Percentiles rank a stretch among this genome's conserved stretches.
Conservation (phyloP, 2,113 vertebrate species). For the Colinus virginianus region DNA sequence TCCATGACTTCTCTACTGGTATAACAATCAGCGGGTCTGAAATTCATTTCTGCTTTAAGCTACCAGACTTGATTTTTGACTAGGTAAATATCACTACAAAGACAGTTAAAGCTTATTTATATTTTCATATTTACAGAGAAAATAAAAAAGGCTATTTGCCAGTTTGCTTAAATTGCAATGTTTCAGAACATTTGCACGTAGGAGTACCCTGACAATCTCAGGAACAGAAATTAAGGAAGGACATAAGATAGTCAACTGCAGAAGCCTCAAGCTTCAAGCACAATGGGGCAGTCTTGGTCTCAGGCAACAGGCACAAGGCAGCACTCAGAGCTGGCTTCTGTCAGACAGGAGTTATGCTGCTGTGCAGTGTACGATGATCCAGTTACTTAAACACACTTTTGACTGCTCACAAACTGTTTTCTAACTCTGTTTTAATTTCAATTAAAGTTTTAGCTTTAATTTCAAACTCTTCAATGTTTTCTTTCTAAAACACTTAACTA, state of each 20-base stretch:
- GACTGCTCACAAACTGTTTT: not conserved
- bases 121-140: not conserved
- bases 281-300: conserved; percentile 9
- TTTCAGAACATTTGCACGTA: not conserved
- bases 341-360: not conserved
- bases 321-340: not conserved
- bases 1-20: not conserved
- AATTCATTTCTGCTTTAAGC: not conserved
- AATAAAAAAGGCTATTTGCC: not conserved
- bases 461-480: not conserved
- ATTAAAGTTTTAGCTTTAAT: not conserved
- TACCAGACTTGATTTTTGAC: not conserved
- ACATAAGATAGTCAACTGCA: conserved; percentile 9
- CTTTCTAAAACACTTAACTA: not conserved
- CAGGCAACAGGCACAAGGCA: conserved; percentile 1
- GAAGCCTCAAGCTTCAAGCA: not conserved
- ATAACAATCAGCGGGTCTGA: not conserved
- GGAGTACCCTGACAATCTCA: not conserved
- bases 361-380: not conserved
- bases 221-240: not conserved
- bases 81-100: not conserved
- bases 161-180: not conserved
- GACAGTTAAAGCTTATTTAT: not conserved
- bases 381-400: not conserved
- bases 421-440: not conserved